Evolutionary conservation across 2,113 vertebrate genomes (phyloP).

Genomic region (Boleophthalmus pectinirostris): DNA sequence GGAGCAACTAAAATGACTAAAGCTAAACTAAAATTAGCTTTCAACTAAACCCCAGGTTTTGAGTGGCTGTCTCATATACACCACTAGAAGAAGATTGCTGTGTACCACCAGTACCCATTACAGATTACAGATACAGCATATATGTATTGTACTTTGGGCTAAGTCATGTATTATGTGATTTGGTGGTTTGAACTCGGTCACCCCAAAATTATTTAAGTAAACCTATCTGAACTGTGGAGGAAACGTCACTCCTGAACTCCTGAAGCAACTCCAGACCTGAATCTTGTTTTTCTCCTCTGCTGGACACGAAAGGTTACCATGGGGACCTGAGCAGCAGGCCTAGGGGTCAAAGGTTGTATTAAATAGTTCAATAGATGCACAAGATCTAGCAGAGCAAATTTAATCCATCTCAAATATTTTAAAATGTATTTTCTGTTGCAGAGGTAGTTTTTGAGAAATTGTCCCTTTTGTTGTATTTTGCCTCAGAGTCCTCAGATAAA

Average conservation of each 20-base stretch:
- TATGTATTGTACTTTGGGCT: background rate
- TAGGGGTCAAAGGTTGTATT: conserved; percentile 74
- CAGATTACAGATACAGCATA: background rate
- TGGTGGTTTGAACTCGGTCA: conserved; percentile 46
- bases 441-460: background rate
- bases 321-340: conserved; percentile 66
- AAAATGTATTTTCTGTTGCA: conserved; percentile 24
- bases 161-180: conserved; percentile 28
- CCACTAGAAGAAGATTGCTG: too few relatives aligned
- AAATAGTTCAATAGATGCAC: conserved; percentile 66
- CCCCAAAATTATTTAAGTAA: conserved; percentile 49
- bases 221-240: conserved; percentile 44
- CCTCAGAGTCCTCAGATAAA: background rate
- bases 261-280: conserved; percentile 56
- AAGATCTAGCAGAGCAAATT: conserved; percentile 32
- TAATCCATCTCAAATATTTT: conserved; percentile 45
- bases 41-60: too few relatives aligned
- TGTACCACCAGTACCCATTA: background rate
- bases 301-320: conserved; percentile 77
- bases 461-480: background rate
- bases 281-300: conserved; percentile 69
- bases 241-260: conserved; percentile 53
- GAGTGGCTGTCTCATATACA: too few relatives aligned
- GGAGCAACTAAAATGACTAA: too few relatives aligned
- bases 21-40: too few relatives aligned